Conservation (phyloP, 2,888 invertebrate species). For the Microctonus aethiopoides region DNA sequence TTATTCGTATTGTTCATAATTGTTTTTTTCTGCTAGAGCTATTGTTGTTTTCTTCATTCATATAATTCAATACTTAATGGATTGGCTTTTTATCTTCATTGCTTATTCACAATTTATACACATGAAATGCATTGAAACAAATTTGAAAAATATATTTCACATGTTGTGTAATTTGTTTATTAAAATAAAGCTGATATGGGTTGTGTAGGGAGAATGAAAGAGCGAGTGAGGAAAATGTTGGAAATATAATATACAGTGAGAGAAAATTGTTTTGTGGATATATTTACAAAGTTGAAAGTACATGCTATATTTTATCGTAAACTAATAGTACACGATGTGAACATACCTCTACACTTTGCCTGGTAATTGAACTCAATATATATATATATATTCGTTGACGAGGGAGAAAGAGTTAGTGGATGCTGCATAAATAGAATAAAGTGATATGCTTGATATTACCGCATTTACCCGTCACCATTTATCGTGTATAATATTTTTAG, state of each 20-base stretch:
- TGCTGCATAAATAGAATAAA: not conserved
- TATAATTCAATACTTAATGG: not conserved
- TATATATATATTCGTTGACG: not conserved
- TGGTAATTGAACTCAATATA: conserved; percentile 15
- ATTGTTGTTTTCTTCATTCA: not conserved
- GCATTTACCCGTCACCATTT: not conserved
- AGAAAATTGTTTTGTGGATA: not conserved
- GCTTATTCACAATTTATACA: not conserved
- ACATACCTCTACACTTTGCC: not conserved
- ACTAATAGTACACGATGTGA: not conserved
- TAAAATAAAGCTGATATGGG: not conserved
- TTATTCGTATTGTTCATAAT: not conserved
- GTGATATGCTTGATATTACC: not conserved
- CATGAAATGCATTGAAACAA: not conserved
- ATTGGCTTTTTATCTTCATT: not conserved
- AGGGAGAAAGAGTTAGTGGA: not conserved
- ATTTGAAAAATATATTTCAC: not conserved
- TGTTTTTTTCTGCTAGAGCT: not conserved
- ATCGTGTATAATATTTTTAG: conserved; percentile 4
- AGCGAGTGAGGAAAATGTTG: not conserved
- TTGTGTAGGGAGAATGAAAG: not conserved
- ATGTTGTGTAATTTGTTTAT: not conserved
- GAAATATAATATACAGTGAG: not conserved
- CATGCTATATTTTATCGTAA: not conserved
- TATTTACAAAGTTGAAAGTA: not conserved